phyloP scores from a whole-genome alignment of 2,888 invertebrate species.

The Alviniconcha strummeri region DNA sequence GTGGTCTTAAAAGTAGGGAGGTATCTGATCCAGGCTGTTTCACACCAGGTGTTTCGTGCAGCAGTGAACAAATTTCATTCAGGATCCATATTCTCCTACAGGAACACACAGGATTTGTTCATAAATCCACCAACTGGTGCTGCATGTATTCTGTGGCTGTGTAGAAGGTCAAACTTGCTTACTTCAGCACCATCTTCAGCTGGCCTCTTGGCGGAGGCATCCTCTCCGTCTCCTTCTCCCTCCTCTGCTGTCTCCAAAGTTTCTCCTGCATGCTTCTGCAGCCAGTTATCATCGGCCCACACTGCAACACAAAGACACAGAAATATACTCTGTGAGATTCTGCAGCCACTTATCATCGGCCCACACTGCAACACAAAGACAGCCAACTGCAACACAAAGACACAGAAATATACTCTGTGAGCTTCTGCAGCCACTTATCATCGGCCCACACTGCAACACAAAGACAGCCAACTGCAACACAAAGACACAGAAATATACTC shows the following conservation, averaged over 20 bases:
- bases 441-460: constrained; percentile 90
- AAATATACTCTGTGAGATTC: too few species aligned
- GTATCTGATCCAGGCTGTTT: too few species aligned
- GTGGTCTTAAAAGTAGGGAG: too few species aligned
- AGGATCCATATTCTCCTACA: too few species aligned
- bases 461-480: too few species aligned
- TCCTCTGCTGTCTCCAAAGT: constrained; percentile 76
- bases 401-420: constrained; percentile 80
- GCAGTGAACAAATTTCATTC: too few species aligned
- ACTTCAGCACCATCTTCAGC: constrained; percentile 61
- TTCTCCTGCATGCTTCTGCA: constrained; percentile 97
- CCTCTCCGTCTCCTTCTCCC: constrained; percentile 42
- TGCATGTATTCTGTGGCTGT: too few species aligned
- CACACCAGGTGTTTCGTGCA: too few species aligned
- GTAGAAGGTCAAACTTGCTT: constrained; percentile 30
- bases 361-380: too few species aligned
- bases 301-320: constrained; percentile 75
- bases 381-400: not conserved
- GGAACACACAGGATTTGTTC: too few species aligned
- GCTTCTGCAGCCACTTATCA: constrained; percentile 97
- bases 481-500: not conserved
- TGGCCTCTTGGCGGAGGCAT: constrained; percentile 48
- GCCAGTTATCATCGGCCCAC: constrained; percentile 98
- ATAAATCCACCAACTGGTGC: too few species aligned
- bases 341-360: too few species aligned